Base-by-base conservation (phyloP, 2,888 invertebrate genomes). In the Blera fallax region DNA sequence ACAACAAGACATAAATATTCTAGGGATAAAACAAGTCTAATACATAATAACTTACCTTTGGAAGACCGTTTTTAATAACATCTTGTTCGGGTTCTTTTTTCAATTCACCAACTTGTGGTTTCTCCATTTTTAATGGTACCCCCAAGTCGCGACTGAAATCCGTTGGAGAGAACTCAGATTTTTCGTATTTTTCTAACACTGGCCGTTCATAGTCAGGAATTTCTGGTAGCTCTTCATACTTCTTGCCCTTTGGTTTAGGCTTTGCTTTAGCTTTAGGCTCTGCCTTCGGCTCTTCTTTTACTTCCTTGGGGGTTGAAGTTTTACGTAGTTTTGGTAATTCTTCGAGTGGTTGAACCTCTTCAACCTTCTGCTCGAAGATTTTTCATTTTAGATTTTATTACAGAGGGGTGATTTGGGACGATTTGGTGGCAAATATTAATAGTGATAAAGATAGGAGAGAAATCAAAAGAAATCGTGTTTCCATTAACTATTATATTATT, bases 181-280 rank as follows among this genome's bases (percentile, higher is more conserved):
- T 93, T 90, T 95, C 95, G 88, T 94, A 95, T 91, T 94, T 94
- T 89, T 96, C 96, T 77, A 96, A 93, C 2, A 94, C 95, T 1
- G 96, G 95, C 87, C 96, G 94, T 34, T 96, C 96, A 89, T 96
- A 96, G 90, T 96, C 96, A 8, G 95, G 94, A 72, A 94, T 93
- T 91, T 94, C 94, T 2, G 94, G 94, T 29, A 94, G 90, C 18
- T 94, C 94, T 88, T 94, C 94, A 45, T 93, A 94, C 92, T 94
- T 94, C 0, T 89, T 65, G 50, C 90, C 89, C 0, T 89, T 27
- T 2, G 89, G 73, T 65, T 91, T 91, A 4, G 88, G 84, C 70
- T 91, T 92, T 0, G 88, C 32, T 50, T 91, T 91, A 48, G 90
- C 88, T n/a, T 90, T 91, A 8, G 88, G 45, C 52, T 92, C 91